phyloP scores from a whole-genome alignment of 2,797 vertebrate genomes.

The Babyrousa celebensis region DNA sequence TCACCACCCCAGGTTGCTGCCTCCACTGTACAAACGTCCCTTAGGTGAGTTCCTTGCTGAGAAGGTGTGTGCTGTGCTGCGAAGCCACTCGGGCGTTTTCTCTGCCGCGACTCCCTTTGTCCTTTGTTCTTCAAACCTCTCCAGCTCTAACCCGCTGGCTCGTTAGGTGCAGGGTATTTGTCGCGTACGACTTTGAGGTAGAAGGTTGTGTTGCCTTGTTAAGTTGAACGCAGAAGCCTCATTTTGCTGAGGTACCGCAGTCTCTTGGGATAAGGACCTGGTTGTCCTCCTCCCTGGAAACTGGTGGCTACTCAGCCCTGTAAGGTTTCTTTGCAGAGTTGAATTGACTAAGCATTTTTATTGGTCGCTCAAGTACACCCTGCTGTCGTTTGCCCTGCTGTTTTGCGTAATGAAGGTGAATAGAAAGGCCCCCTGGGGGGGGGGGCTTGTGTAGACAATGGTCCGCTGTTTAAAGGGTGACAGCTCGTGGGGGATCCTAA shows the following conservation, averaged over 20 bases:
- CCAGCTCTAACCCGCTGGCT: neutral
- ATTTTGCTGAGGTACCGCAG: neutral
- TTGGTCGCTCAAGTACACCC: neutral
- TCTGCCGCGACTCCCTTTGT: neutral
- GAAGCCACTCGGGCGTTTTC: neutral
- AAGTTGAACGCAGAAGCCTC: neutral
- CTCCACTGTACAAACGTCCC: neutral
- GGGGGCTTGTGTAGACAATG: neutral
- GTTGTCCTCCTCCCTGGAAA: neutral
- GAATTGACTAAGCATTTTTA: neutral
- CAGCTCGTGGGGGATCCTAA: neutral
- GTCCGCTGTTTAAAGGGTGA: neutral
- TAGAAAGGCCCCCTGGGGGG: neutral
- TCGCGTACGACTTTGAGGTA: neutral
- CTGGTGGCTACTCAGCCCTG: neutral
- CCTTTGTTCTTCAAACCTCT: neutral
- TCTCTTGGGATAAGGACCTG: too few relatives aligned
- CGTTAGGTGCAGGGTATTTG: neutral
- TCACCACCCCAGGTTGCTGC: accelerated
- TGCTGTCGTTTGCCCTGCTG: neutral
- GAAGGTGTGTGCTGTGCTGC: accelerated
- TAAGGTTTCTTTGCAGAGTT: neutral
- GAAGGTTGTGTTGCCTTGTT: neutral
- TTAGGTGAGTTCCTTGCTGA: accelerated
- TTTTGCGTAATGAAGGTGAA: neutral